Evolutionary conservation across 2,113 vertebrate species (phyloP), one percentile per base, ranked within the genome.

Genomic region (Tympanuchus pallidicinctus): DNA sequence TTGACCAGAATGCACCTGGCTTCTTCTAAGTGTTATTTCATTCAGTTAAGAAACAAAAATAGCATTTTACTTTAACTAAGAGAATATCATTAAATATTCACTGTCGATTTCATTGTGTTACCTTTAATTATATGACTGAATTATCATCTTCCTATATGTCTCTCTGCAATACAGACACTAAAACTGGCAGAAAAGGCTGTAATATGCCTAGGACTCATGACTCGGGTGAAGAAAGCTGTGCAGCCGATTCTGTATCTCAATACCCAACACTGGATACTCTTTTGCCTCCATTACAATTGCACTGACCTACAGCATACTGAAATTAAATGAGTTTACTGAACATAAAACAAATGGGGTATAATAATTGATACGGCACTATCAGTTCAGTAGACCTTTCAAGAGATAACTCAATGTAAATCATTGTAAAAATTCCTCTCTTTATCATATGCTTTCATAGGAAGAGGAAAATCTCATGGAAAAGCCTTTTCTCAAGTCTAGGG

Each of bases 171-270:
- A 12, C 13, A 60, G 30, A 13, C 45, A 63, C 19, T n/a, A 10
- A 4, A 30, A 30, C 25, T 5, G 30, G 5, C 8, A 74, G 59
- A 22, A 83, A 69, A 78, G 77, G 8, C n/a, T 90, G 12, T 4
- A 45, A 4, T 6, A 34, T 7, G 10, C 27, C 34, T 14, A 79
- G 16, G 6, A 64, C 19, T 56, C 32, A 8, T 8, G 10, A 79
- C 42, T 8, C 11, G 3, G 1, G 25, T 43, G 16, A 60, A 60
- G 27, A 42, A 36, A 73, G 8, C 48, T 61, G 18, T 15, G 8
- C 0, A 1, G 34, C 32, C 43, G 18, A 71, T 48, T 12, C 24
- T 60, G 5, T 12, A 47, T 15, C 8, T 70, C 17, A 48, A 1
- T 14, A 19, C 22, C 40, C 36, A 40, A n/a, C 52, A 48, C 0